Evolutionary conservation across 2,797 vertebrate genomes (phyloP).

Genomic region (Chloroceryle amazona): DNA sequence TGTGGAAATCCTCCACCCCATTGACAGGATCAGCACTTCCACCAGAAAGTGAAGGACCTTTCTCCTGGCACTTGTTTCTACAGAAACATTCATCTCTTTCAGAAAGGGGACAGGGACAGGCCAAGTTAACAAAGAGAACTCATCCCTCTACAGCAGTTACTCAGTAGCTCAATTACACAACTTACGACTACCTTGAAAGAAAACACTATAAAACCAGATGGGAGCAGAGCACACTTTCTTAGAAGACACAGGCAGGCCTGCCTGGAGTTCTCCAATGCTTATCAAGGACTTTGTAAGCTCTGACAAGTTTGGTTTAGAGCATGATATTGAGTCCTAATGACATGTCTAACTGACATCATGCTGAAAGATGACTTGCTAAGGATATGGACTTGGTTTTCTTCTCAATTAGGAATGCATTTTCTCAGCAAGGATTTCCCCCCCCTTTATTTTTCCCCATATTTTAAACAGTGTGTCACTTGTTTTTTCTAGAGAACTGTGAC

Average conservation of each 20-base stretch:
- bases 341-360: rapidly evolving
- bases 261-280: neutral
- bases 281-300: neutral
- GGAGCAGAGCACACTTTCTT: neutral
- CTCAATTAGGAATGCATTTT: neutral
- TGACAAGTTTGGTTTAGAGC: neutral
- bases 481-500: neutral
- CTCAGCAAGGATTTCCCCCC: neutral
- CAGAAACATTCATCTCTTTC: neutral
- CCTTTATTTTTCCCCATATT: neutral
- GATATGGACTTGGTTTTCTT: neutral
- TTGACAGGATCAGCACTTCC: neutral
- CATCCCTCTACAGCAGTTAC: neutral
- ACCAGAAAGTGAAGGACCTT: neutral
- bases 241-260: neutral
- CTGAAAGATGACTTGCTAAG: neutral
- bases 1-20: neutral
- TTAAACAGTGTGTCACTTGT: neutral
- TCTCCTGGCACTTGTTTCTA: neutral
- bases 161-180: neutral
- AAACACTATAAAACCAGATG: neutral
- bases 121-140: neutral
- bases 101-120: neutral
- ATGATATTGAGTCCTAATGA: neutral
- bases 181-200: neutral